Conservation (phyloP, 2,797 vertebrate species). For the Falco columbarius region DNA sequence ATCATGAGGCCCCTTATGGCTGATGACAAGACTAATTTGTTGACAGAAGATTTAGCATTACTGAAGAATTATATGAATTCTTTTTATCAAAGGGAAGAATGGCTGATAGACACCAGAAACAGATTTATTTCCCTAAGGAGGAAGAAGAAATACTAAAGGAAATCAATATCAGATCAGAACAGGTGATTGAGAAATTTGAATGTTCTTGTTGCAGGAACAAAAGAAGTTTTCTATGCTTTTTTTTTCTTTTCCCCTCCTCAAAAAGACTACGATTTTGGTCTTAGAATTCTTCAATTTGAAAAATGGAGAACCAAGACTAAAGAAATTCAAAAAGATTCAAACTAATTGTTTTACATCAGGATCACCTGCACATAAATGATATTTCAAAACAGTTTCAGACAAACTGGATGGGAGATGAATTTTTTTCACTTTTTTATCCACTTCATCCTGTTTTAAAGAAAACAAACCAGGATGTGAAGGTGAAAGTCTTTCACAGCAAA, state of each 20-base stretch:
- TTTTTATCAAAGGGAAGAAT: constrained; percentile 70
- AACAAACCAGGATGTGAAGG: neutral
- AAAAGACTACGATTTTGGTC: neutral
- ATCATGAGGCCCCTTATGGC: constrained; percentile 70
- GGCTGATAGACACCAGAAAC: constrained; percentile 71
- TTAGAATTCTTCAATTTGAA: neutral
- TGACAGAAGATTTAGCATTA: constrained; percentile 73
- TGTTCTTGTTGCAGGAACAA: neutral
- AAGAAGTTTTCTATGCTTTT: neutral
- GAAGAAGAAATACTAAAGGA: constrained; percentile 65
- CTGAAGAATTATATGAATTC: constrained; percentile 73
- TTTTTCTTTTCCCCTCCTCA: neutral
- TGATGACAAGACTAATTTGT: constrained; percentile 75
- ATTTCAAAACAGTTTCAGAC: neutral
- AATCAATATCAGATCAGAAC: constrained; percentile 72
- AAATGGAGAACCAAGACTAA: neutral
- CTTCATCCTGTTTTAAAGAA: neutral
- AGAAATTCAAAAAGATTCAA: neutral
- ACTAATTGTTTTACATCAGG: neutral
- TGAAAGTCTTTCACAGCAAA: neutral
- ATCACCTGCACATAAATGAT: neutral
- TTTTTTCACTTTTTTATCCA: neutral
- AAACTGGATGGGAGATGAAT: neutral
- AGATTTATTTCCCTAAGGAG: constrained; percentile 72
- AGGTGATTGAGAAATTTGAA: constrained; percentile 68